These are phyloP conservation scores for Agelas oroides DNA, from an alignment of 37 sponge, comb jelly and placozoan species.

Conservation along the genomic window DNA sequence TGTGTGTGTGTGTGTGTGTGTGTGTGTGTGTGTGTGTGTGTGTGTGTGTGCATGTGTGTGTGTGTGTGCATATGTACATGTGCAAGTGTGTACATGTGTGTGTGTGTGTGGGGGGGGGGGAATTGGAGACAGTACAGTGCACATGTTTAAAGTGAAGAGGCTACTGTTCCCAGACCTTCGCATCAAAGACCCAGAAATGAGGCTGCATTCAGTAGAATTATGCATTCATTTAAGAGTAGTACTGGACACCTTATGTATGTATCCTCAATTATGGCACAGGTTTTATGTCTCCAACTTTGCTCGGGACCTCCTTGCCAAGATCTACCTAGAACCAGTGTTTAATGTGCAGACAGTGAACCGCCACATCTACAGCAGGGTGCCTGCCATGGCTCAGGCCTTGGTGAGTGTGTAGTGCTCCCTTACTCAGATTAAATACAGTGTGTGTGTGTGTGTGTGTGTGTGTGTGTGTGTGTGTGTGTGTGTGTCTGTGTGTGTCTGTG, in stretches of 20 bases:
- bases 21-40: too few relatives aligned
- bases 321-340: slow-evolving; percentile 76
- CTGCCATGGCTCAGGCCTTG: slow-evolving; percentile 28
- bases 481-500: not conserved
- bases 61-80: not conserved
- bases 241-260: too few relatives aligned
- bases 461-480: not conserved
- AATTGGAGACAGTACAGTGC: too few relatives aligned
- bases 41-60: too few relatives aligned
- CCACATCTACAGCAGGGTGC: slow-evolving; percentile 36
- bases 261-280: too few relatives aligned
- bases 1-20: too few relatives aligned
- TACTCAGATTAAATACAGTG: not conserved
- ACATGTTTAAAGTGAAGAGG: too few relatives aligned
- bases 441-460: not conserved
- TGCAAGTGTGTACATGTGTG: not conserved
- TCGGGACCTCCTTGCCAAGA: slow-evolving; percentile 70
- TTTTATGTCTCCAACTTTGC: slow-evolving; percentile 87
- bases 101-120: not conserved
- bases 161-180: too few relatives aligned
- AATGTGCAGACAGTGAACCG: slow-evolving; percentile 42
- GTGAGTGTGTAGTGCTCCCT: slow-evolving; percentile 30
- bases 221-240: too few relatives aligned
- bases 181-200: too few relatives aligned
- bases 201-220: too few relatives aligned